Conservation (phyloP, 2,888 invertebrate species). For the Tenthredo mesomela region DNA sequence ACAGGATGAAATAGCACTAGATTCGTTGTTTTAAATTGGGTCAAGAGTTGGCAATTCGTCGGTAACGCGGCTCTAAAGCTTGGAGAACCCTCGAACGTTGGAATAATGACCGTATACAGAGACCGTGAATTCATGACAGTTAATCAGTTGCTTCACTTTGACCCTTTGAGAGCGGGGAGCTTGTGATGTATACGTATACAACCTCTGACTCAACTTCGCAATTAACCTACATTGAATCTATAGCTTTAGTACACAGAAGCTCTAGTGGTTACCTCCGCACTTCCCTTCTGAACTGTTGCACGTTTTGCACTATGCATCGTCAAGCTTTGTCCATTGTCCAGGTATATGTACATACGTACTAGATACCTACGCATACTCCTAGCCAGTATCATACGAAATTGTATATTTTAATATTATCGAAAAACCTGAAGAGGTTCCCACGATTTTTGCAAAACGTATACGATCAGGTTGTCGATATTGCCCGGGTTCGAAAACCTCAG, state of each 20-base stretch:
- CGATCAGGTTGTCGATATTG: too few species aligned
- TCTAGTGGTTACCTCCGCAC: slow-evolving; percentile 32
- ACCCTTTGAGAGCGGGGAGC: slow-evolving; percentile 44
- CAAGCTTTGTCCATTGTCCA: slow-evolving; percentile 4
- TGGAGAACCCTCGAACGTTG: slow-evolving; percentile 11
- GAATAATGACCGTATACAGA: slow-evolving; percentile 40
- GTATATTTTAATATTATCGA: too few species aligned
- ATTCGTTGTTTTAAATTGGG: slow-evolving; percentile 8
- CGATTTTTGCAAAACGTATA: too few species aligned
- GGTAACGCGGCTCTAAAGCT: background rate
- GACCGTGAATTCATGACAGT: slow-evolving; percentile 32
- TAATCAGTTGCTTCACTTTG: slow-evolving; percentile 37
- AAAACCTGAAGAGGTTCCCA: too few species aligned
- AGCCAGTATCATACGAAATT: too few species aligned
- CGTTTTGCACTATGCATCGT: background rate
- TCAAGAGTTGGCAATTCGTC: background rate
- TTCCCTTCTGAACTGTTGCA: slow-evolving; percentile 10
- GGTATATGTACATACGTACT: background rate
- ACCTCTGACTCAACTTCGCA: slow-evolving; percentile 58
- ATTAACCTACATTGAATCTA: slow-evolving; percentile 59
- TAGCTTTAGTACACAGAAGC: slow-evolving; percentile 24
- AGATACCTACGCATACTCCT: background rate
- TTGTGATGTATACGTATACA: slow-evolving; percentile 9
- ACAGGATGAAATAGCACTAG: background rate
- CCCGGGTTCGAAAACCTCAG: too few species aligned